Conservation (phyloP, 1,140 invertebrate species). For the Leguminivora glycinivorella region DNA sequence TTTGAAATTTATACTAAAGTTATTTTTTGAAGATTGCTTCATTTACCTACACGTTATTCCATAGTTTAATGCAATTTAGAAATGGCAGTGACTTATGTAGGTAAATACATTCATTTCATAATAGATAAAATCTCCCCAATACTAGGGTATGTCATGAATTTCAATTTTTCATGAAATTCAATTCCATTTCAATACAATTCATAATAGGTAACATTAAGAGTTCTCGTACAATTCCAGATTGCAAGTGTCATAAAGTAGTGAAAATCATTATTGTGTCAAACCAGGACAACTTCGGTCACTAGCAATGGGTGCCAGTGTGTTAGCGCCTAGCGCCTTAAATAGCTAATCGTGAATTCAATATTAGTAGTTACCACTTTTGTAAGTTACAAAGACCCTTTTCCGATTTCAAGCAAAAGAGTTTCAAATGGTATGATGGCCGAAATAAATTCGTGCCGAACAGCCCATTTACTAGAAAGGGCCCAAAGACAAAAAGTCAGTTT, state of each 20-base stretch:
- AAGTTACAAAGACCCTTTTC: not conserved
- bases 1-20: not conserved
- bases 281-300: not conserved
- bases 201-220: not conserved
- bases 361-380: not conserved
- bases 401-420: too few species aligned
- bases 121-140: not conserved
- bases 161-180: too few species aligned
- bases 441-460: not conserved
- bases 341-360: not conserved
- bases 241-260: conserved; percentile 2
- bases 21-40: conserved; percentile 14
- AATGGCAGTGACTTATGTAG: conserved; percentile 51
- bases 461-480: too few species aligned
- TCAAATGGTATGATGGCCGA: not conserved
- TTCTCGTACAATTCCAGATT: conserved; percentile 14
- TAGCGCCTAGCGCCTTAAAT: too few species aligned
- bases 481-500: too few species aligned
- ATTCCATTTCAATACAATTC: too few species aligned
- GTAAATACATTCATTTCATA: conserved; percentile 24
- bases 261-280: conserved; percentile 22
- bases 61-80: conserved; percentile 34
- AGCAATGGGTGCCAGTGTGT: not conserved
- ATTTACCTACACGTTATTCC: not conserved
- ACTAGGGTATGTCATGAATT: not conserved